Percentiles rank a stretch among this genome's conserved stretches.
Conservation (phyloP, 1,140 invertebrate species). For the Rhynchophorus ferrugineus region DNA sequence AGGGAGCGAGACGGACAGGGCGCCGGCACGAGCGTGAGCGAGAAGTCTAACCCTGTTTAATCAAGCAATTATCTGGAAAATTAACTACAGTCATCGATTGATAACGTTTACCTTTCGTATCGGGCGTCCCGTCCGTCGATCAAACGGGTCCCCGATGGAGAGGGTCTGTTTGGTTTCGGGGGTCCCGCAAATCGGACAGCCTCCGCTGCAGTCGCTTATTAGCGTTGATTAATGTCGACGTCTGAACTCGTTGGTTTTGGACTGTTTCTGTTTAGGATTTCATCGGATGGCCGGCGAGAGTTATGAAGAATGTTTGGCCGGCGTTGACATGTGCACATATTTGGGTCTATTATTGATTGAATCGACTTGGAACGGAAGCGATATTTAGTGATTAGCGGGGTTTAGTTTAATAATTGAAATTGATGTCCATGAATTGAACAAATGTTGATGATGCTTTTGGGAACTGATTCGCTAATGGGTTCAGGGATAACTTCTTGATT, state of each 20-base stretch:
- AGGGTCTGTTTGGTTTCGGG: conserved; percentile 21
- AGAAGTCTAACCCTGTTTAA: conserved; percentile 24
- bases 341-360: no score
- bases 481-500: no score
- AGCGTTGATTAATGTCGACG: conserved; percentile 15
- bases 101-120: conserved; percentile 28
- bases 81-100: conserved; percentile 29
- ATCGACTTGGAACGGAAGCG: no score
- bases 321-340: no score
- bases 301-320: no score
- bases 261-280: background rate
- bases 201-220: conserved; percentile 6
- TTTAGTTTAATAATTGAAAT: no score
- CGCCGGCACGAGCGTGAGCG: background rate
- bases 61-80: conserved; percentile 29
- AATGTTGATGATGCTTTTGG: no score
- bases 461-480: no score
- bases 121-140: conserved; percentile 22
- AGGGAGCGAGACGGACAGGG: no score
- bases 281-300: background rate
- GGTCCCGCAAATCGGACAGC: conserved; percentile 7
- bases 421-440: no score
- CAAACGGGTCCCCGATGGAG: conserved; percentile 19
- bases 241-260: no score
- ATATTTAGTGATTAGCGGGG: no score